phyloP scores from a whole-genome alignment of 1,140 invertebrate genomes.

The Samia ricini region DNA sequence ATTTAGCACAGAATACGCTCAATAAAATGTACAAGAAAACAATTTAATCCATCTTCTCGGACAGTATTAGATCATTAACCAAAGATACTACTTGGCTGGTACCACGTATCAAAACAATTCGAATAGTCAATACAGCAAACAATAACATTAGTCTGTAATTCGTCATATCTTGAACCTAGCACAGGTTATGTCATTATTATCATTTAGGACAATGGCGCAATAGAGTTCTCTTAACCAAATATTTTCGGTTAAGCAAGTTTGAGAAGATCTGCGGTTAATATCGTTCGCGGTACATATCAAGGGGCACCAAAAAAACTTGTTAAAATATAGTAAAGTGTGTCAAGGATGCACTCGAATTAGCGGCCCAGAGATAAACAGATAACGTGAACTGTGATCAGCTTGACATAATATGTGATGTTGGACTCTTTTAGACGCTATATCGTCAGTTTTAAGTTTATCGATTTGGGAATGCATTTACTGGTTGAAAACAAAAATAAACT shows the following conservation, averaged over 20 bases:
- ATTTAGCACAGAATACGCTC: too few relatives aligned
- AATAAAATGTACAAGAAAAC: not conserved
- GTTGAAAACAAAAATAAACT: not conserved
- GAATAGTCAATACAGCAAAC: not conserved
- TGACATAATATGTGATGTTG: slow-evolving; percentile 10
- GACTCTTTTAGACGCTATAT: not conserved
- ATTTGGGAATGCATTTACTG: too few relatives aligned
- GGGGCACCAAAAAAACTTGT: slow-evolving; percentile 3
- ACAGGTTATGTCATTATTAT: slow-evolving; percentile 55
- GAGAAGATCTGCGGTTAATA: not conserved
- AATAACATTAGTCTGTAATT: not conserved
- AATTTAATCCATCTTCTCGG: not conserved
- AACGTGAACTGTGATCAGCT: slow-evolving; percentile 16
- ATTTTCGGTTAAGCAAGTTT: not conserved
- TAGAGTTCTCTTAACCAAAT: not conserved
- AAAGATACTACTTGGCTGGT: not conserved
- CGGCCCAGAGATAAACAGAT: slow-evolving; percentile 39
- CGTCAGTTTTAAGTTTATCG: too few relatives aligned
- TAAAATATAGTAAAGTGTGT: slow-evolving; percentile 36
- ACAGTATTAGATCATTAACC: not conserved
- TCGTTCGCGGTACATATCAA: not conserved
- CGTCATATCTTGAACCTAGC: not conserved
- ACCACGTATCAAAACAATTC: not conserved
- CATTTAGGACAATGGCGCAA: slow-evolving; percentile 31
- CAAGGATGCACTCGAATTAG: slow-evolving; percentile 52